Evolutionary conservation across 2,113 vertebrate species (phyloP).

Genomic region (Haemorhous mexicanus): DNA sequence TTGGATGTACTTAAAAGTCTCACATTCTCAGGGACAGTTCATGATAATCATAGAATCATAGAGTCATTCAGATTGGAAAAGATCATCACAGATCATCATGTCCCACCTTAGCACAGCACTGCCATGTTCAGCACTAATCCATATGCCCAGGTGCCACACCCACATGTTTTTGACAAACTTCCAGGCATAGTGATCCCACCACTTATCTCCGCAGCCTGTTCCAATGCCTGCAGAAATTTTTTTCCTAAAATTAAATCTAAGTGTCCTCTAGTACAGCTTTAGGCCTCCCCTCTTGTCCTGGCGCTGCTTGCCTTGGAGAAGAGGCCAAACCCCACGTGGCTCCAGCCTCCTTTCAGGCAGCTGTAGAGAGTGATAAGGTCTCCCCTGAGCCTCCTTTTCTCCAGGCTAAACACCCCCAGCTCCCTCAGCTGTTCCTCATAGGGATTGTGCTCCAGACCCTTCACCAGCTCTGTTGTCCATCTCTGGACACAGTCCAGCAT

Average conservation of each 20-base stretch:
- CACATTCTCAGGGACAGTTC: background rate
- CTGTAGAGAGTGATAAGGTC: background rate
- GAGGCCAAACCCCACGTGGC: rapidly evolving
- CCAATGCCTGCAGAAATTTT: background rate
- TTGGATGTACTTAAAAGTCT: background rate
- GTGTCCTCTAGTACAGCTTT: background rate
- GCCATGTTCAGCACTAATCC: background rate
- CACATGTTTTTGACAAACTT: background rate
- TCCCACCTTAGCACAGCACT: no score
- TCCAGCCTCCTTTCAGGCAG: background rate
- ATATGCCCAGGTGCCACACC: background rate
- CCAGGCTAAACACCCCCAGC: background rate
- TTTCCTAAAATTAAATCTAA: background rate
- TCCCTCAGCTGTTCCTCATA: no score
- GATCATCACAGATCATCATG: background rate
- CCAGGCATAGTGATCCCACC: background rate
- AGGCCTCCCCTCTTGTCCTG: background rate
- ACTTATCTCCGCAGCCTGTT: background rate
- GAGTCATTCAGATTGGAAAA: background rate
- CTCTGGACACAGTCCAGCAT: background rate
- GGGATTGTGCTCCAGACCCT: background rate
- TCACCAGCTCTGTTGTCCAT: background rate
- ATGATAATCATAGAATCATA: background rate
- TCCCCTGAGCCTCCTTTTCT: background rate
- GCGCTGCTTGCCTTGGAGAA: background rate